Evolutionary conservation across 1,140 invertebrate genomes (phyloP).

Genomic region (Drosophila lacteicornis): DNA sequence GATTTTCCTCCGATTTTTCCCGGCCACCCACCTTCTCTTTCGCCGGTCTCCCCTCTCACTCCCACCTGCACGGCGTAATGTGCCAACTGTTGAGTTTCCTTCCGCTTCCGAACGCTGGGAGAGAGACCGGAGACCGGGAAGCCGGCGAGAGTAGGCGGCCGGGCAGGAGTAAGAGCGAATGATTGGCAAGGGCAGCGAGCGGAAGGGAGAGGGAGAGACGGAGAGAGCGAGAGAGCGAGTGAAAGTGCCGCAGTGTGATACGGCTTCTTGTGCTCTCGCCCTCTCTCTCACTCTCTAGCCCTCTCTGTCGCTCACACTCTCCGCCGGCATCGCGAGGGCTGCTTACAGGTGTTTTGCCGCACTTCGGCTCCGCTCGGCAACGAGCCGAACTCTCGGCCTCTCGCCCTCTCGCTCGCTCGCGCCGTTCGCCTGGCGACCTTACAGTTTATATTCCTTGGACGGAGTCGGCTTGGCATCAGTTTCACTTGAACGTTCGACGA

Average conservation of each 20-base stretch:
- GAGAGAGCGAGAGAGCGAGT: slow-evolving; percentile 4
- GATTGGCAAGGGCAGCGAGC: background rate
- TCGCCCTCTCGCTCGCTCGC: slow-evolving; percentile 7
- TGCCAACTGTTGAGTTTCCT: slow-evolving; percentile 83
- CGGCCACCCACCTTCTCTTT: background rate
- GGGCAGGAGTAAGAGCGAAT: background rate
- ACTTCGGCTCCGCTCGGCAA: slow-evolving; percentile 11
- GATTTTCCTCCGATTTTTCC: slow-evolving; percentile 7
- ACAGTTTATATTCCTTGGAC: slow-evolving; percentile 67
- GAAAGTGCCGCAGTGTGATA: slow-evolving; percentile 27
- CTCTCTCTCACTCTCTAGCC: slow-evolving; percentile 2
- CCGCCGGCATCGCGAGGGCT: slow-evolving; percentile 52
- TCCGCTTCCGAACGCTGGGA: slow-evolving; percentile 56
- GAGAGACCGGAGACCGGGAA: background rate
- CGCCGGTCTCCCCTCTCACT: background rate
- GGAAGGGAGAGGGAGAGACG: background rate
- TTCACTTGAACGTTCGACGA: slow-evolving; percentile 65
- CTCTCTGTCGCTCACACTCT: slow-evolving; percentile 13
- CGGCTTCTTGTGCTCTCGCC: slow-evolving; percentile 24
- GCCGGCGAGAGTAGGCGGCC: background rate
- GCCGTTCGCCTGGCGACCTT: slow-evolving; percentile 25
- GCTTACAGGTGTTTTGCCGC: slow-evolving; percentile 75
- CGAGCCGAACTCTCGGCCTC: slow-evolving; percentile 10
- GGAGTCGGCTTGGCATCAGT: slow-evolving; percentile 62
- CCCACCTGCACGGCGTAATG: slow-evolving; percentile 45